A percentile compares a stretch with the other conserved stretches of the same genome.
phyloP scores from a whole-genome alignment of 2,888 invertebrate genomes.

The Drosophila mettleri region DNA sequence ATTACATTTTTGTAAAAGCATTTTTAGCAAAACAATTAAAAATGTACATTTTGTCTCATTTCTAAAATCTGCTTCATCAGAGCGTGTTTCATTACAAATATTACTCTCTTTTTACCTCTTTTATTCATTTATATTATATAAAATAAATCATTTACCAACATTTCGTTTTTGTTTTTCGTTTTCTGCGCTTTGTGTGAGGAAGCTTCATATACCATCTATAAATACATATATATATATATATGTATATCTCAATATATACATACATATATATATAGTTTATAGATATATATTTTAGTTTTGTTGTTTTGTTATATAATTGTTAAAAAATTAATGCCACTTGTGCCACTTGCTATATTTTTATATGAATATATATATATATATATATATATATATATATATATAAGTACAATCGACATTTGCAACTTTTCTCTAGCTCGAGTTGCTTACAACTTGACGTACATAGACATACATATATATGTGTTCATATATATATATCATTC shows the following conservation, averaged over 20 bases:
- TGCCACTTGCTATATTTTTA: slow-evolving; percentile 44
- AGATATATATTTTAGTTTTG: slow-evolving; percentile 46
- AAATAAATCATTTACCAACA: slow-evolving; percentile 65
- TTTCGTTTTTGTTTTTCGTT: slow-evolving; percentile 15
- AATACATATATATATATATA: slow-evolving; percentile 64
- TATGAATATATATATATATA: slow-evolving; percentile 30
- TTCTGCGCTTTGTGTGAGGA: slow-evolving; percentile 66
- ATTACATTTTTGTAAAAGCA: slow-evolving; percentile 79
- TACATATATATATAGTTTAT: slow-evolving; percentile 58
- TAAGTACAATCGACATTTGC: slow-evolving; percentile 37
- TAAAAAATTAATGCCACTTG: slow-evolving; percentile 76
- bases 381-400: slow-evolving; percentile 31
- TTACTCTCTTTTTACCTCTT: slow-evolving; percentile 36
- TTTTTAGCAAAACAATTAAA: slow-evolving; percentile 82
- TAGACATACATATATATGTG: slow-evolving; percentile 30
- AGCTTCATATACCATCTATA: slow-evolving; percentile 77
- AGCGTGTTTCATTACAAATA: slow-evolving; percentile 53
- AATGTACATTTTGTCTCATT: slow-evolving; percentile 50
- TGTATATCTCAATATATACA: slow-evolving; percentile 62
- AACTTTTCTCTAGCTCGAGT: slow-evolving; percentile 46
- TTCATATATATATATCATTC: slow-evolving; percentile 21
- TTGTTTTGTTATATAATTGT: slow-evolving; percentile 57
- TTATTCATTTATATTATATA: slow-evolving; percentile 57
- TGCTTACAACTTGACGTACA: slow-evolving; percentile 44
- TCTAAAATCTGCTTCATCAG: slow-evolving; percentile 60